Percentiles rank a stretch among this genome's conserved stretches.
Conservation (phyloP, 2,797 vertebrate genomes). For the Odontamblyopus rebecca region DNA sequence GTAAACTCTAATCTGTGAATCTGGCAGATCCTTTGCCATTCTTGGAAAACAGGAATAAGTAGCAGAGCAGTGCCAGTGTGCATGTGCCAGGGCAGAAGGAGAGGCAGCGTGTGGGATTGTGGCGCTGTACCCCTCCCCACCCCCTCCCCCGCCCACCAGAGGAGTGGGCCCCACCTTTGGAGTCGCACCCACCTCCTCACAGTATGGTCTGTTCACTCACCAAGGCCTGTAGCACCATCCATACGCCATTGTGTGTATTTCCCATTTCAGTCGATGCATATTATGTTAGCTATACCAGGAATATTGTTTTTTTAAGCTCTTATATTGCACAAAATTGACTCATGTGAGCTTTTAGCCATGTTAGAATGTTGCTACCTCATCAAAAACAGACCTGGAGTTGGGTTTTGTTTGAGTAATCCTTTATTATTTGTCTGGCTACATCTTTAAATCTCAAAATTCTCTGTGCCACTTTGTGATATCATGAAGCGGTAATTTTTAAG, state of each 20-base stretch:
- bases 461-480: no score
- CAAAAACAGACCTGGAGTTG: no score
- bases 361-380: no score
- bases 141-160: slow-evolving; percentile 46
- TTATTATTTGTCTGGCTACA: no score
- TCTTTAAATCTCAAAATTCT: no score
- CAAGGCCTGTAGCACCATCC: slow-evolving; percentile 28
- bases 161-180: slow-evolving; percentile 54
- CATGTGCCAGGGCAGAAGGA: slow-evolving; percentile 76
- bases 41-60: slow-evolving; percentile 27
- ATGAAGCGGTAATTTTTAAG: no score
- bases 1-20: slow-evolving; percentile 32
- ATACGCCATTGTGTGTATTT: slow-evolving; percentile 19
- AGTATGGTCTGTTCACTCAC: slow-evolving; percentile 63
- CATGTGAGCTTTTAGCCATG: no score
- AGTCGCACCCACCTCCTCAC: slow-evolving; percentile 71
- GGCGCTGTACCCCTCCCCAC: slow-evolving; percentile 46
- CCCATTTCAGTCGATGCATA: not conserved
- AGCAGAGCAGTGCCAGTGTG: slow-evolving; percentile 61
- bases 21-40: slow-evolving; percentile 30
- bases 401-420: no score
- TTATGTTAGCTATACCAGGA: not conserved
- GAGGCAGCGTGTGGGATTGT: slow-evolving; percentile 71
- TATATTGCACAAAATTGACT: no score
- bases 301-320: no score